Conservation (phyloP, 92 coral and sea anemone species). For the Heteractis magnifica region DNA sequence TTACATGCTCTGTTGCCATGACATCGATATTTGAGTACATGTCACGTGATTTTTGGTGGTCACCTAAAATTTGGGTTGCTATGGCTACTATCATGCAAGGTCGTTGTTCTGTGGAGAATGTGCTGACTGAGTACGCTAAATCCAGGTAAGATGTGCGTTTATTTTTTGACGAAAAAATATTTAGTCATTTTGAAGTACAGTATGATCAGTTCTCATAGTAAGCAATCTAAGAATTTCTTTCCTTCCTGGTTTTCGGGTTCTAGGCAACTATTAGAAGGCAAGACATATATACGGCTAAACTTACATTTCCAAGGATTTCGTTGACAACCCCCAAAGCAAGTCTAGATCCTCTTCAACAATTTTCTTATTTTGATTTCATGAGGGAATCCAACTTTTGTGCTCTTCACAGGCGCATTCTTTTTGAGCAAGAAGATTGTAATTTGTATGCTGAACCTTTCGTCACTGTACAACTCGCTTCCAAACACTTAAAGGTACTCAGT, state of each 20-base stretch:
- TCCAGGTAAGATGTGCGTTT: slow-evolving; percentile 28
- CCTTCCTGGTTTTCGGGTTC: too few relatives aligned
- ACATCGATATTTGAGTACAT: slow-evolving; percentile 45
- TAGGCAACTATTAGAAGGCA: not conserved
- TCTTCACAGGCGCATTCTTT: slow-evolving; percentile 51
- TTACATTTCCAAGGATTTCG: not conserved
- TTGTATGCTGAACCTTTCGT: slow-evolving; percentile 61
- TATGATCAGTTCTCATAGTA: too few relatives aligned
- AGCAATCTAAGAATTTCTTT: too few relatives aligned
- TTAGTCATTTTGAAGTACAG: not conserved
- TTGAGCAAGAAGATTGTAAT: slow-evolving; percentile 72
- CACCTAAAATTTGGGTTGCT: slow-evolving; percentile 58
- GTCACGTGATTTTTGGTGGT: slow-evolving; percentile 44
- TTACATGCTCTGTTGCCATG: slow-evolving; percentile 59
- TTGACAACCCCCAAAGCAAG: not conserved
- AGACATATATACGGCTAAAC: not conserved
- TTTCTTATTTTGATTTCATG: not conserved
- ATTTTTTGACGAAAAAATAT: too few relatives aligned
- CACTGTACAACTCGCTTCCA: slow-evolving; percentile 43
- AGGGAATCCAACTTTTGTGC: not conserved
- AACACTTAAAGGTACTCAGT: slow-evolving; percentile 54
- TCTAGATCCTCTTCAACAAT: not conserved
- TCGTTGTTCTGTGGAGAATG: slow-evolving; percentile 23
- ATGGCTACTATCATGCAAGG: slow-evolving; percentile 59
- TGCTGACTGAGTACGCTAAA: slow-evolving; percentile 41